Evolutionary conservation across 2,888 invertebrate genomes (phyloP), one percentile per base, ranked within the genome.

Genomic region (Callosobruchus maculatus): DNA sequence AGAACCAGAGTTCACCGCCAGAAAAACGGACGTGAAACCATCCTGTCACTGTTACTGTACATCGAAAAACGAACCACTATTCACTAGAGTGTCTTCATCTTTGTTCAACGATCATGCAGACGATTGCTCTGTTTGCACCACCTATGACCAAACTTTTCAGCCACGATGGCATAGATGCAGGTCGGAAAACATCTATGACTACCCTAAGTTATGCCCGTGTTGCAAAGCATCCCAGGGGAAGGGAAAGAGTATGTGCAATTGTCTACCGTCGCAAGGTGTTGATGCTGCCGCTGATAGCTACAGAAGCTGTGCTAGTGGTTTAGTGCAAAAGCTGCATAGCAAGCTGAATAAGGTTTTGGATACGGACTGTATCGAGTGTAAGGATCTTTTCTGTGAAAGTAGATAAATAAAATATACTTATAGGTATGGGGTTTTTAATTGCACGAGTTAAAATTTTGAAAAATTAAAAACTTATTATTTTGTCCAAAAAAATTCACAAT

Each of bases 111-210:
- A 71, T 1, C 78, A 77, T 67, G 69, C 75, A 22, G 71, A 76
- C 0, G 73, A 73, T 4, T 81, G 81, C 68, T 77, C 78, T 18
- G 74, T 78, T 66, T 81, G 81, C 71, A 74, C 77, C 20, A 77
- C 77, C 72, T 81, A 81, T 70, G 78, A 79, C 26, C 75, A 75
- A n/a, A 79, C 77, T 13, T 81, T 81, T 71, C 67, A 74, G 9
- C 68, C 75, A 22, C 71, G 70, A 22, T 30, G n/a, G 22, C 67
- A 71, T 2, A 74, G 68, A 70, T 72, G 21, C 71, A 74, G 74
- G 67, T 9, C 66, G 5, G 21, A 75, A 49, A 69, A 71, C 18
- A 49, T 22, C 67, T n/a, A 13, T 0, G 18, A 31, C 70, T 66
- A 67, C 18, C 21, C 31, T 21, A 76, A 75, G 71, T 30, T 78